Evolutionary conservation across 2,888 invertebrate genomes (phyloP).

Genomic region (Drosophila anomalata): DNA sequence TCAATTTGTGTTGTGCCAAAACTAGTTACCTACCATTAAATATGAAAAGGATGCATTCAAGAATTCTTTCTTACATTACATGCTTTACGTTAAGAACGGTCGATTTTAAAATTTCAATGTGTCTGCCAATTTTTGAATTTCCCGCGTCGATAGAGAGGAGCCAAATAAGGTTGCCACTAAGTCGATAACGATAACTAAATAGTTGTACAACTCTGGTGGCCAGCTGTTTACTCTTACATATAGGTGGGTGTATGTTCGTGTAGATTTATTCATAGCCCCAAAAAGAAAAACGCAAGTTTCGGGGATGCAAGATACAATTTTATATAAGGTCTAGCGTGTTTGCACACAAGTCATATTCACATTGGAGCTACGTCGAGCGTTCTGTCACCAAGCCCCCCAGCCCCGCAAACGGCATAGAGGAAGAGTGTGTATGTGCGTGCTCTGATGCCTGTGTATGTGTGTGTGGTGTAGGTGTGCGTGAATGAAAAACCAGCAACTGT

Average conservation of each 20-base stretch:
- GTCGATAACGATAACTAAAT: not conserved
- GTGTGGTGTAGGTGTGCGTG: conserved; percentile 56
- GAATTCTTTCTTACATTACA: too few relatives aligned
- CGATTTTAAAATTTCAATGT: too few relatives aligned
- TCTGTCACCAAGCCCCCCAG: not conserved
- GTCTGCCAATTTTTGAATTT: not conserved
- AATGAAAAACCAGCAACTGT: conserved; percentile 73
- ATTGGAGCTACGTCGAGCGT: conserved; percentile 8
- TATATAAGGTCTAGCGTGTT: conserved; percentile 38
- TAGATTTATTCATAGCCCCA: conserved; percentile 57
- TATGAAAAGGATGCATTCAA: too few relatives aligned
- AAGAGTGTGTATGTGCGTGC: conserved; percentile 30
- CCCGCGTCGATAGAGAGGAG: not conserved
- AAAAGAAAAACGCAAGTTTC: conserved; percentile 41
- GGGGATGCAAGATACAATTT: conserved; percentile 39
- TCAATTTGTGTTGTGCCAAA: too few relatives aligned
- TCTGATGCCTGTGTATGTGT: conserved; percentile 42
- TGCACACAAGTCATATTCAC: conserved; percentile 20
- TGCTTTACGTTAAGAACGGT: too few relatives aligned
- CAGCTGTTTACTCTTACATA: conserved; percentile 59
- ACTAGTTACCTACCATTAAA: too few relatives aligned
- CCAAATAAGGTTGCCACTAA: not conserved
- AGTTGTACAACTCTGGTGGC: conserved; percentile 8
- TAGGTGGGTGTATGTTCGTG: conserved; percentile 44
- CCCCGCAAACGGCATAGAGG: conserved; percentile 36